Conservation (phyloP, 2,113 vertebrate genomes). For the Delphinus delphis region DNA sequence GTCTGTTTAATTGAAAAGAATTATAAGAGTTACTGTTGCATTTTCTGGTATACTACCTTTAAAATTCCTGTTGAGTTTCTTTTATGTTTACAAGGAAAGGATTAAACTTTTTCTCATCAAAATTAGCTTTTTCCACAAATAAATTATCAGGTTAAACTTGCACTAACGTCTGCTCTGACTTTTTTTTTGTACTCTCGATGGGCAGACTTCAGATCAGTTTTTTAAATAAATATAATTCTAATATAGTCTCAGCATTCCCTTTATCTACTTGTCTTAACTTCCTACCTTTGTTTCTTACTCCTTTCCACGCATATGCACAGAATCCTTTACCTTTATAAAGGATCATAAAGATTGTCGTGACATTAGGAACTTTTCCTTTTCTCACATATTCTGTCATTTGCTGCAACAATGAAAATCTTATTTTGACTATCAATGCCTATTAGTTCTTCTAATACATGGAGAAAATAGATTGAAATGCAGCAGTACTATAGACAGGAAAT, state of each 20-base stretch:
- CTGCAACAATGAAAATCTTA: slow-evolving; percentile 34
- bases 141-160: slow-evolving; percentile 63
- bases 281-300: slow-evolving; percentile 30
- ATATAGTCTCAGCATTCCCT: neutral
- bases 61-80: slow-evolving; percentile 64
- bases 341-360: neutral
- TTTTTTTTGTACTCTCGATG: neutral
- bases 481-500: slow-evolving; percentile 6
- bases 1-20: slow-evolving; percentile 72
- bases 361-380: neutral
- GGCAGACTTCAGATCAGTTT: slow-evolving; percentile 46
- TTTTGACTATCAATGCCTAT: slow-evolving; percentile 29
- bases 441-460: neutral
- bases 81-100: slow-evolving; percentile 63
- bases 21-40: slow-evolving; percentile 67
- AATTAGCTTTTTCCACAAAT: slow-evolving; percentile 57
- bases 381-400: neutral
- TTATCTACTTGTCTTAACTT: neutral
- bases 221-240: neutral
- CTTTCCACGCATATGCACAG: neutral
- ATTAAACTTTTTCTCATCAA: slow-evolving; percentile 60
- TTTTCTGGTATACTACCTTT: slow-evolving; percentile 65
- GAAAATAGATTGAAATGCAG: slow-evolving; percentile 4
- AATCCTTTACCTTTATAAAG: neutral
- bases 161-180: slow-evolving; percentile 53